Evolutionary conservation across 2,113 vertebrate genomes (phyloP), one percentile per base, ranked within the genome.

Genomic region (Lepisosteus oculatus): DNA sequence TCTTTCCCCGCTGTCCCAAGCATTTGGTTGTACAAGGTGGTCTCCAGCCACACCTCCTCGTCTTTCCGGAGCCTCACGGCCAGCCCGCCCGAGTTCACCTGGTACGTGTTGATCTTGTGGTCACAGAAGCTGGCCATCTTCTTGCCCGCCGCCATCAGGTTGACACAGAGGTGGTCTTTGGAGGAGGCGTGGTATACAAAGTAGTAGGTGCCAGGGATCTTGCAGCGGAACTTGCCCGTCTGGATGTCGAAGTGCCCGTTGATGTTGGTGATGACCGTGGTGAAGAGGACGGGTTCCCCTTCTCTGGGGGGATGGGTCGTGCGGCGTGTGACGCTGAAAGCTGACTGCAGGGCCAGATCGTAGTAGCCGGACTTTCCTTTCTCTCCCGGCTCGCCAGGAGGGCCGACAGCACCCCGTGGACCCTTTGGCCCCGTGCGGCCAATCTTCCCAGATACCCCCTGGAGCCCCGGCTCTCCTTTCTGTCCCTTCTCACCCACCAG

Each of bases 171-270:
- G 79, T 87, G 91, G 78, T 79, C 65, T 0, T 74, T 78, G 4
- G 80, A 87, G 0, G 94, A 94, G 0, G 74, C 57, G 67, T 96
- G 87, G 80, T 89, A 90, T n/a, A 85, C 62, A 0, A 96, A 96
- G 80, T 93, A 96, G 78, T 96, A 96, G 8, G 90, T 57, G 14
- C 94, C 94, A 0, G 92, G 77, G 3, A 92, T 12, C 0, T 43
- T 77, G 78, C 93, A 95, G 66, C 87, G 89, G 81, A 94, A 96
- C 69, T 81, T 93, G 67, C 93, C 90, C 0, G 90, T 86, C n/a
- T 2, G 29, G 0, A 11, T 74, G 75, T 90, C 0, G 0, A 91
- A 96, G 67, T 94, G 82, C 0, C 70, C 0, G 64, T 93, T 85
- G 2, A 77, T 75, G 74, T 95, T 92, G 73, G 88, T 91, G 80